These are phyloP conservation scores for Coecobrya sp. DNA, from an alignment of 2,888 invertebrate genomes.

Conservation along the genomic window DNA sequence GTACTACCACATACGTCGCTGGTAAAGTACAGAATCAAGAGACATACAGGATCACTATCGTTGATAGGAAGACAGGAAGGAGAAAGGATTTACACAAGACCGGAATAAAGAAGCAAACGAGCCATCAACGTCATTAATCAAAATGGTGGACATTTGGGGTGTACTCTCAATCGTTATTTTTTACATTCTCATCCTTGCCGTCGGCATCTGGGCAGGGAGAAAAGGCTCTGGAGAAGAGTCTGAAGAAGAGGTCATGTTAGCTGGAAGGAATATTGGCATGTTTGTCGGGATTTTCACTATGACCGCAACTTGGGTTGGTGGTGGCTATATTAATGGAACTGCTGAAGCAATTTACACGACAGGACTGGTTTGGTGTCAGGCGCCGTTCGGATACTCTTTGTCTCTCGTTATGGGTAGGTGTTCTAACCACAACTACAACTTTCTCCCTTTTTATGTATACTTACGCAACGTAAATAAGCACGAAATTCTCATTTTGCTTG, in stretches of 20 bases:
- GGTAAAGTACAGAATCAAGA: background rate
- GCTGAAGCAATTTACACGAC: conserved; percentile 91
- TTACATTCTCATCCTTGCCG: conserved; percentile 90
- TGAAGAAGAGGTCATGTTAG: conserved; percentile 91
- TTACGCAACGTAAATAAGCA: no score
- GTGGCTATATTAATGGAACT: conserved; percentile 91
- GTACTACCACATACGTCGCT: background rate
- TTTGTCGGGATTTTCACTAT: conserved; percentile 92
- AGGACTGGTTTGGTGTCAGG: conserved; percentile 91
- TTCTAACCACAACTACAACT: background rate
- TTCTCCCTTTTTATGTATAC: background rate
- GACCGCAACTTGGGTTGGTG: conserved; percentile 89
- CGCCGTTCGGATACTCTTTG: conserved; percentile 92
- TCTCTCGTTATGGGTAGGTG: conserved; percentile 91
- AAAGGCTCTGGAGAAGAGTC: conserved; percentile 89
- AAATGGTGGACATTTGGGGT: conserved; percentile 89
- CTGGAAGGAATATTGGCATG: conserved; percentile 91
- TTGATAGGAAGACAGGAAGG: background rate
- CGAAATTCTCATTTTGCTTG: background rate
- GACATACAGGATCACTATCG: background rate
- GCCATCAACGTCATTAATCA: conserved; percentile 77
- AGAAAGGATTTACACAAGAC: background rate
- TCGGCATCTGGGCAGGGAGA: conserved; percentile 91
- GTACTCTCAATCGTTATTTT: conserved; percentile 91
- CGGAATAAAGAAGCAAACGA: background rate